Evolutionary conservation across 2,888 invertebrate species (phyloP).

Genomic region (Drosophila meridiana): DNA sequence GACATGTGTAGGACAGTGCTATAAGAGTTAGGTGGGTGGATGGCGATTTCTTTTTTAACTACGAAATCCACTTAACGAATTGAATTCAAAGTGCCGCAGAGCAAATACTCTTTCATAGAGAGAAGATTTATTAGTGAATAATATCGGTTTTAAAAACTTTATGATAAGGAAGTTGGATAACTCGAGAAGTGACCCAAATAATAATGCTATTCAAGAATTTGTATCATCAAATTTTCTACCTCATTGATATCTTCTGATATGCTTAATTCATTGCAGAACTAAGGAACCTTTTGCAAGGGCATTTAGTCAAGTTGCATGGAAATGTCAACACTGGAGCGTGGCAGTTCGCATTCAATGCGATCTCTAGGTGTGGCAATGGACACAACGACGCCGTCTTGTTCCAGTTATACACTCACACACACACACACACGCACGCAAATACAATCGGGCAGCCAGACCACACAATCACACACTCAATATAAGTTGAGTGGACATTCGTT

Average conservation of each 20-base stretch:
- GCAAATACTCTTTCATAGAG: not conserved
- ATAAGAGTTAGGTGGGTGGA: conserved; percentile 33
- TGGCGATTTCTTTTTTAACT: conserved; percentile 21
- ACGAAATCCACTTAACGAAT: conserved; percentile 58
- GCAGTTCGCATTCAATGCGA: conserved; percentile 47
- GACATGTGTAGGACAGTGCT: conserved; percentile 31
- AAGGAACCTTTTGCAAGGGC: not conserved
- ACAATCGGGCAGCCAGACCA: conserved; percentile 7
- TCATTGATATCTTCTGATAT: not conserved
- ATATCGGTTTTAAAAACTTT: too few relatives aligned
- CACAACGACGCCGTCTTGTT: conserved; percentile 61
- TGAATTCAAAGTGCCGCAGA: not conserved
- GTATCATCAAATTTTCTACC: too few relatives aligned
- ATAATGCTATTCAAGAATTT: too few relatives aligned
- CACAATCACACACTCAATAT: conserved; percentile 30
- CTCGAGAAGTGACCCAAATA: too few relatives aligned
- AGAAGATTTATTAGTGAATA: too few relatives aligned
- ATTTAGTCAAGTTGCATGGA: conserved; percentile 13
- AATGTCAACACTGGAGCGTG: conserved; percentile 46
- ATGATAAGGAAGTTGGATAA: too few relatives aligned
- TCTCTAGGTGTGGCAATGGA: conserved; percentile 49
- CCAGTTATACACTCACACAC: conserved; percentile 57
- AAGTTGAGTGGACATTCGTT: conserved; percentile 63
- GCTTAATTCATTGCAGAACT: not conserved
- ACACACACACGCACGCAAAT: not conserved